A percentile compares a stretch with the other conserved stretches of the same genome.
phyloP scores from a whole-genome alignment of 2,888 invertebrate species.

The Xestia ashworthii region DNA sequence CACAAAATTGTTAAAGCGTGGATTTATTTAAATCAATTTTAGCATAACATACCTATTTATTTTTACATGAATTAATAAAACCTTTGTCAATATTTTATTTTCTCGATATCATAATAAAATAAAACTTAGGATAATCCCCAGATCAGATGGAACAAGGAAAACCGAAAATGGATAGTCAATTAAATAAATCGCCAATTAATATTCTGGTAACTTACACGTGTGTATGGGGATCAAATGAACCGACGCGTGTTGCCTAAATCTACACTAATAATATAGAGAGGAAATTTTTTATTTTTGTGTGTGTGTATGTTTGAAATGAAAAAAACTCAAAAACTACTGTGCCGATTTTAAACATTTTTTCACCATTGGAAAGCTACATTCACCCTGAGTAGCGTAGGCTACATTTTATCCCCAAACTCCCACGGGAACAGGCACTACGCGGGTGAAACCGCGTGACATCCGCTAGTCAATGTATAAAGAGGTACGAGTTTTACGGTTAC shows the following conservation, averaged over 20 bases:
- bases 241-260: not conserved
- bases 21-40: not conserved
- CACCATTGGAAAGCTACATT: too few species aligned
- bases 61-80: not conserved
- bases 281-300: too few species aligned
- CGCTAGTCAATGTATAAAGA: constrained; percentile 10
- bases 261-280: too few species aligned
- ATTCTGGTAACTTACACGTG: constrained; percentile 15
- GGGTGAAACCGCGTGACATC: too few species aligned
- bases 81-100: not conserved
- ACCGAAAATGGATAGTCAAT: constrained; percentile 36
- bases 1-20: not conserved
- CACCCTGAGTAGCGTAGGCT: too few species aligned
- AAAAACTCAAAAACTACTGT: too few species aligned
- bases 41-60: not conserved
- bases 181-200: constrained; percentile 35
- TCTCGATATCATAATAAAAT: constrained; percentile 9
- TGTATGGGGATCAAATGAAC: not conserved
- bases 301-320: too few species aligned
- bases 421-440: too few species aligned
- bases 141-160: constrained; percentile 15
- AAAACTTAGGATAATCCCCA: constrained; percentile 27
- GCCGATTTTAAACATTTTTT: too few species aligned
- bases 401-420: too few species aligned
- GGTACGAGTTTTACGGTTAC: not conserved